phyloP scores from a whole-genome alignment of 1,140 invertebrate genomes.

The Zaprionus capensis region DNA sequence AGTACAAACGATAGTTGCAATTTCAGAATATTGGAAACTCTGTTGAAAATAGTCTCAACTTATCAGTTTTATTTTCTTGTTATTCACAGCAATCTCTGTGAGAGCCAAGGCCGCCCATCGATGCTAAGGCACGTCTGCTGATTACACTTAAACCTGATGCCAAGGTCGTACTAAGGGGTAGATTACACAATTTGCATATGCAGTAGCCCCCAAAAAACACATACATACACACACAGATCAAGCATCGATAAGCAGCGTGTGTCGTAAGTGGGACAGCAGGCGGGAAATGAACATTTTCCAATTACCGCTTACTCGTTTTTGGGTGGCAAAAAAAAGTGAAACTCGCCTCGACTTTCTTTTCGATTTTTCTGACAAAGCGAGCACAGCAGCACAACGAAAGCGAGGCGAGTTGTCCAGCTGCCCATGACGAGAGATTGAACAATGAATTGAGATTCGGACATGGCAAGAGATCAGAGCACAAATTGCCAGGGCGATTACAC shows the following conservation, averaged over 20 bases:
- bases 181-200: not conserved
- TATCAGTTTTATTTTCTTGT: not conserved
- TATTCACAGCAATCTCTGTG: not conserved
- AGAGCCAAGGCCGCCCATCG: constrained; percentile 11
- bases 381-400: constrained; percentile 24
- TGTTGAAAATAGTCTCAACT: not conserved
- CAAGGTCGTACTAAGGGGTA: constrained; percentile 18
- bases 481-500: constrained; percentile 20
- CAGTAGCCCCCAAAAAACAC: not conserved
- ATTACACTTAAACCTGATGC: constrained; percentile 31
- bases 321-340: constrained; percentile 36
- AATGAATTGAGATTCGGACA: constrained; percentile 11
- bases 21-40: too few relatives aligned
- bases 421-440: constrained; percentile 32
- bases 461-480: constrained; percentile 21
- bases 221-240: not conserved
- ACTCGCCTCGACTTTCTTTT: constrained; percentile 44
- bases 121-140: constrained; percentile 9
- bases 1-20: too few relatives aligned
- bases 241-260: not conserved
- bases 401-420: not conserved
- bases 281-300: constrained; percentile 26
- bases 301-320: constrained; percentile 12
- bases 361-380: constrained; percentile 28
- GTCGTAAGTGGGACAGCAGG: constrained; percentile 7